Evolutionary conservation across 2,113 vertebrate genomes (phyloP).

Genomic region (Taurulus bubalis): DNA sequence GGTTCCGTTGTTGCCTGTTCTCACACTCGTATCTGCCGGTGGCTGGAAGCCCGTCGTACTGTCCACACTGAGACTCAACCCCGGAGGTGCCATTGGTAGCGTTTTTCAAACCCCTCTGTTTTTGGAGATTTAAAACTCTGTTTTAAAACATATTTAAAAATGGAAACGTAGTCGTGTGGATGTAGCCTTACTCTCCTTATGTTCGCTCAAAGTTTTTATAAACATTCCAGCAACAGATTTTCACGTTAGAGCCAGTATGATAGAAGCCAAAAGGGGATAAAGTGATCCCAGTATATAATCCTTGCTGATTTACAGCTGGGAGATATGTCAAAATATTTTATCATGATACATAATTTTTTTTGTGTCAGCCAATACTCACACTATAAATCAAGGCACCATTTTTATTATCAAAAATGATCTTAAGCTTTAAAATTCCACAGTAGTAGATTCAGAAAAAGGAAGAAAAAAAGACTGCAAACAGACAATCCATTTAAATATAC

Average conservation of each 20-base stretch:
- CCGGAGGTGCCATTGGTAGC: too few species aligned
- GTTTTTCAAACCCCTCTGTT: too few species aligned
- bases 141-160: not conserved
- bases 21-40: too few species aligned
- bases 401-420: not conserved
- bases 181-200: not conserved
- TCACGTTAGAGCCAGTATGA: not conserved
- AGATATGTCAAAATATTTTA: not conserved
- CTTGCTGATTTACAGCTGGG: not conserved
- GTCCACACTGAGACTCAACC: not conserved
- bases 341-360: not conserved
- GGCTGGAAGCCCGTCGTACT: too few species aligned
- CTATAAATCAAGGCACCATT: slow-evolving; percentile 1
- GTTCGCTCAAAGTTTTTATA: not conserved
- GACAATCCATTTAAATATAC: not conserved
- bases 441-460: not conserved
- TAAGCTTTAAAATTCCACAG: not conserved
- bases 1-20: too few species aligned
- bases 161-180: not conserved
- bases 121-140: too few species aligned
- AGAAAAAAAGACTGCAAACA: not conserved
- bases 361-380: not conserved
- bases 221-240: slow-evolving; percentile 10
- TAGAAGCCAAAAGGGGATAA: not conserved
- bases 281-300: not conserved